These are phyloP conservation scores for Falco biarmicus DNA, from an alignment of 2,797 vertebrate species.

Conservation along the genomic window DNA sequence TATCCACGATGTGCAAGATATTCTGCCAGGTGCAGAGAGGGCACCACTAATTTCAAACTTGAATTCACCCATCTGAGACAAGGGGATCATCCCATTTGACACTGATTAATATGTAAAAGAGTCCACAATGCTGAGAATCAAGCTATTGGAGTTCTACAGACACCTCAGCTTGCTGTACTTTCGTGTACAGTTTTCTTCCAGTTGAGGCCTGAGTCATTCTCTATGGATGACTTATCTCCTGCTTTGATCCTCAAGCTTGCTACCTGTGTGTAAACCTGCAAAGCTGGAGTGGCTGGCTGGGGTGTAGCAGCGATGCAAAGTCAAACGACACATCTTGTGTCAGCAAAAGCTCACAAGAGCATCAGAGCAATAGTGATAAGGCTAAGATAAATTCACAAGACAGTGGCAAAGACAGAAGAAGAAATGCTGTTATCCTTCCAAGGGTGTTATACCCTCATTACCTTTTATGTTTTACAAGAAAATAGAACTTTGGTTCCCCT, in stretches of 20 bases:
- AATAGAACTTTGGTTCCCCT: background rate
- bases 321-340: background rate
- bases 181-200: background rate
- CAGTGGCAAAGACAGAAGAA: background rate
- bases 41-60: background rate
- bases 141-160: background rate
- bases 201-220: background rate
- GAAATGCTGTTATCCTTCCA: background rate
- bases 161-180: background rate
- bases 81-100: background rate
- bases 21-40: background rate
- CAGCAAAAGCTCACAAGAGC: background rate
- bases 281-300: background rate
- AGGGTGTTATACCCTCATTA: background rate
- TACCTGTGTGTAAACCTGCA: background rate
- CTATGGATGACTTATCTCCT: background rate
- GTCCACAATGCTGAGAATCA: background rate
- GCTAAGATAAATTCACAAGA: background rate
- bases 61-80: background rate
- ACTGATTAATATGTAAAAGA: background rate
- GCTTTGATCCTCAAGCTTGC: background rate
- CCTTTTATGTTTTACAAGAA: background rate
- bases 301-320: fast-evolving
- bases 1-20: background rate
- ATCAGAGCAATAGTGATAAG: background rate